Percentiles rank a stretch among this genome's conserved stretches.
Evolutionary conservation across 2,797 vertebrate genomes (phyloP).

Genomic region (Acanthornis magna): DNA sequence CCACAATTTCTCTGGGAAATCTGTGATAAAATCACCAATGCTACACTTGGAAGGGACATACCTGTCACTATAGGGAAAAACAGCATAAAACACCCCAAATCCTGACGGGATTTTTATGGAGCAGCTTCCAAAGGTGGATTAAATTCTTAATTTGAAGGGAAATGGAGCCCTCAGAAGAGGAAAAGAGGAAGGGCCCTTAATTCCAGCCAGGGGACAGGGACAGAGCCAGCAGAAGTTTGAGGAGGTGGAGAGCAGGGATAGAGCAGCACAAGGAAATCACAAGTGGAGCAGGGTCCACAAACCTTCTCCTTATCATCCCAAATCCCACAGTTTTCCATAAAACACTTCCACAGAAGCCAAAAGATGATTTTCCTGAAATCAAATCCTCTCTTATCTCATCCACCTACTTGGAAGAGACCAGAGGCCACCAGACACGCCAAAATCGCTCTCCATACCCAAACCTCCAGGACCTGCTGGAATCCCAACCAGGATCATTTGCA

Average conservation of each 20-base stretch:
- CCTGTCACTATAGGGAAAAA: background rate
- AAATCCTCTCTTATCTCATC: background rate
- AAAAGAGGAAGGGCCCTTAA: background rate
- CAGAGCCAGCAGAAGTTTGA: background rate
- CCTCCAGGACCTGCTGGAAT: background rate
- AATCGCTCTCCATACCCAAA: background rate
- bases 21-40: background rate
- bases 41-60: background rate
- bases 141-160: background rate
- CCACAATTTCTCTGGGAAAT: background rate
- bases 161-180: background rate
- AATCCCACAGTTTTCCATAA: background rate
- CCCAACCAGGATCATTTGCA: fast-evolving
- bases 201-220: background rate
- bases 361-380: background rate
- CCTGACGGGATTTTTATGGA: background rate
- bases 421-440: background rate
- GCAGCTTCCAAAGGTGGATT: background rate
- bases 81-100: background rate
- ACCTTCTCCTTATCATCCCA: background rate
- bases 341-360: fast-evolving
- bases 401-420: background rate
- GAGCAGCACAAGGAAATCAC: background rate
- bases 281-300: background rate
- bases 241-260: background rate